Base-by-base conservation (phyloP, 2,797 vertebrate species). In the Sebastolobus altivelis region DNA sequence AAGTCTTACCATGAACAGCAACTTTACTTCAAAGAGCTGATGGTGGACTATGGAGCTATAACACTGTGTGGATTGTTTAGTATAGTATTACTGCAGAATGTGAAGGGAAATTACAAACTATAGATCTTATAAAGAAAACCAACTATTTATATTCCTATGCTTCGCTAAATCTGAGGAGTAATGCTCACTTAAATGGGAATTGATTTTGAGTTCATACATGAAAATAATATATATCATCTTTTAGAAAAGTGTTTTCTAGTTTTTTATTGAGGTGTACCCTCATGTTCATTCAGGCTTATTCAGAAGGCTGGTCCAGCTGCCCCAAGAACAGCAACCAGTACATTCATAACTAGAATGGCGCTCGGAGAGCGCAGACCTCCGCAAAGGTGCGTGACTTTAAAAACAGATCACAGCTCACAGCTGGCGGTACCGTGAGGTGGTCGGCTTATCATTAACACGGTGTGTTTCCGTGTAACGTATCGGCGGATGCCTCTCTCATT, bases 141-240 rank as follows among this genome's bases (percentile, higher is more conserved):
- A 6, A n/a, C 0, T 54, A 54, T 54, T 0, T n/a, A 0, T 22
- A 2, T 54, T 20, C 20, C 49, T 11, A 54, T 2, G 20, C 49
- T 54, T 54, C 20, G 49, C n/a, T 54, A 54, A 54, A 54, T 20
- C 20, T 54, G 20, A 54, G 9, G 49, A 54, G 49, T 0, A n/a
- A 54, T 3, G 46, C 46, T 8, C 9, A 10, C 16, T 20, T 52
- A 22, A 2, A 10, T 54, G 20, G 49, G 46, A 49, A 49, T 20
- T 20, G 46, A 49, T 49, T 49, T 49, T 49, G 18, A 54, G 20
- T 8, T 54, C 20, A 54, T 9, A 54, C n/a, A 54, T 22, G 46
- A 2, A 49, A 49, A 49, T 49, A 9, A 20, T 49, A 9, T 20
- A 49, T 49, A 4, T 20, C 8, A 49, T 20, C 46, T 49, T 49